Base-by-base conservation (phyloP, 2,888 invertebrate species). In the Lordiphosa andalusiaca region DNA sequence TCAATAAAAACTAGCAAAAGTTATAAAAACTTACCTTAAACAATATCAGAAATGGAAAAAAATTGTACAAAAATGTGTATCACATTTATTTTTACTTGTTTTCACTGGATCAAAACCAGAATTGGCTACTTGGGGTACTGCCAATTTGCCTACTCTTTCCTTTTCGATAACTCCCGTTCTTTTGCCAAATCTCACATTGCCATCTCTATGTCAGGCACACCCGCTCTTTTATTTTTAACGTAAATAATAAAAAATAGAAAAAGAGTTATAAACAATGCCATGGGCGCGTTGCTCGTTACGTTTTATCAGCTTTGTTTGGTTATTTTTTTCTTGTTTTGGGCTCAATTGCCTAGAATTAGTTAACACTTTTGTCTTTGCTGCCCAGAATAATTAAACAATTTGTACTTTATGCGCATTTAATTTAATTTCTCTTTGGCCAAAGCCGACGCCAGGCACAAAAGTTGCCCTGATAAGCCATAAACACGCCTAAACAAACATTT, bases 401-500 rank as follows among this genome's bases (percentile, higher is more conserved):
- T 71, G 62, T 74, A 66, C 66, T 66, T 77, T 68, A 68, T 67
- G 68, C 61, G 67, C 68, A 82, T 71, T 74, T 73, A 84, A 84
- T 67, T 77, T 72, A 80, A 76, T 80, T 75, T 69, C 63, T 62
- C 67, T 82, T 82, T 77, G 82, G 67, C 53, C 64, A 58, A 62
- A 60, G 69, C 70, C 76, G 76, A 63, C 67, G 42, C 39, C 66
- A 42, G n/a, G 60, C 70, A 70, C 35, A 35, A 47, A 47, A 33
- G 36, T n/a, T 16, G 13, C 13, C 19, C 35, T 52, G 61, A 58
- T 66, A 69, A 71, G 65, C 49, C 46, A 73, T 71, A 71, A 73
- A 75, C 67, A 75, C 71, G 81, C 86, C 82, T 77, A 85, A 87
- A 71, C 77, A 77, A 87, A 87, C 82, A 87, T 76, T 78, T 74